These are phyloP conservation scores for Tachina fera DNA, from an alignment of 2,888 invertebrate species.

Conservation along the genomic window DNA sequence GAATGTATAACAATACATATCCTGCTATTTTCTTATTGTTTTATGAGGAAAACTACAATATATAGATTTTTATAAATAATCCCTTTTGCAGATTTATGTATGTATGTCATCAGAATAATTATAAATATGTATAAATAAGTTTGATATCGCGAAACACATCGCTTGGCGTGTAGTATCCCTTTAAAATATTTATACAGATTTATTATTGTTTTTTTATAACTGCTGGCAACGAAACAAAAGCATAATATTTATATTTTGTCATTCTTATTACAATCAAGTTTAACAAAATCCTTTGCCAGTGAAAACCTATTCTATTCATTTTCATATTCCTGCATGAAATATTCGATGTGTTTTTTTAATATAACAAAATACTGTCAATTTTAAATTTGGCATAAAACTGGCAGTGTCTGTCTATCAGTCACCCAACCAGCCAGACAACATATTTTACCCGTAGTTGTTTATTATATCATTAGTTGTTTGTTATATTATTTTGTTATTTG, in stretches of 20 bases:
- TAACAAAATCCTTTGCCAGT: conserved; percentile 36
- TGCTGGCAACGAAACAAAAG: neutral
- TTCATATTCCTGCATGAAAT: neutral
- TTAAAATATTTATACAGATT: neutral
- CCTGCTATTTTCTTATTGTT: no score
- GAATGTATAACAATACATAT: neutral
- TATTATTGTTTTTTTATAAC: conserved; percentile 1
- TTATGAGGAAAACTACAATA: no score
- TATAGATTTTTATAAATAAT: no score
- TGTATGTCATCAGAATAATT: no score
- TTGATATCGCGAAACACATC: neutral
- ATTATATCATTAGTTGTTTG: conserved; percentile 46
- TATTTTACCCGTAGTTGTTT: conserved; percentile 30
- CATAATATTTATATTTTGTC: neutral
- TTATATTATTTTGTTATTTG: conserved; percentile 53
- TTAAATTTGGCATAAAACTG: conserved; percentile 54
- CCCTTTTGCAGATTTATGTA: no score
- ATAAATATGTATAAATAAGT: neutral
- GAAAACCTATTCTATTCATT: conserved; percentile 30
- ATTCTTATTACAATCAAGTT: conserved; percentile 34
- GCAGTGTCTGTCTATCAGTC: conserved; percentile 27
- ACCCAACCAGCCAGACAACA: conserved; percentile 4
- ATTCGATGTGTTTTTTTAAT: conserved; percentile 7
- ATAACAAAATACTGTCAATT: conserved; percentile 60
- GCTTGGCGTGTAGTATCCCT: neutral